phyloP scores from a whole-genome alignment of 2,113 vertebrate species.

The Catharus minimus region DNA sequence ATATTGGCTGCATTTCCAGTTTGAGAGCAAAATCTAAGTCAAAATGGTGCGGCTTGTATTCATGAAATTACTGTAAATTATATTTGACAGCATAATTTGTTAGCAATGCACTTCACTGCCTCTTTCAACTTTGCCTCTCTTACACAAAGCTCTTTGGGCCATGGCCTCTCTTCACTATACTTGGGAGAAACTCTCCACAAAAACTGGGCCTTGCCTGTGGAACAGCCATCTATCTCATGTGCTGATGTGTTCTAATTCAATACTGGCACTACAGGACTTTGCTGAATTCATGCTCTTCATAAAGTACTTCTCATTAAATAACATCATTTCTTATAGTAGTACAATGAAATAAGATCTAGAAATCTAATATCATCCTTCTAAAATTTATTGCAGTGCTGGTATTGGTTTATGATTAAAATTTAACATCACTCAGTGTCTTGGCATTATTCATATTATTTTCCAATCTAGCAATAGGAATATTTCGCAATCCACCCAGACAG shows the following conservation, averaged over 20 bases:
- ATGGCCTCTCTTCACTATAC: neutral
- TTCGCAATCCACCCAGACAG: neutral
- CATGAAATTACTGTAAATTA: neutral
- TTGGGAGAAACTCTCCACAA: neutral
- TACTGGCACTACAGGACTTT: neutral
- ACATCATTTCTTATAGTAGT: neutral
- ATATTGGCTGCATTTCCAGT: too few relatives aligned
- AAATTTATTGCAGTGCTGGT: neutral
- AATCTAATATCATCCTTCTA: neutral
- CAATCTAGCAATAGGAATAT: neutral
- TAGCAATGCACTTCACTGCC: neutral
- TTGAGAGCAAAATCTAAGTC: too few relatives aligned
- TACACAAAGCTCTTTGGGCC: neutral
- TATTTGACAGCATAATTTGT: neutral
- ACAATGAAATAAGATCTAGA: neutral
- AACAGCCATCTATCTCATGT: neutral
- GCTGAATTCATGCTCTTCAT: neutral
- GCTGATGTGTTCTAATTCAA: neutral
- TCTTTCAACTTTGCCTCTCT: neutral
- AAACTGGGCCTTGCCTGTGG: neutral
- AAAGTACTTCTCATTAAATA: neutral
- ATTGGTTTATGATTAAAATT: neutral
- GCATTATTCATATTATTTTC: slow-evolving; percentile 16
- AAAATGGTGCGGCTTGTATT: too few relatives aligned
- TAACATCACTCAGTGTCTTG: neutral